Percentiles rank a stretch among this genome's conserved stretches.
These are phyloP conservation scores for Salmo trutta DNA, from an alignment of 2,797 vertebrate species.

Conservation along the genomic window DNA sequence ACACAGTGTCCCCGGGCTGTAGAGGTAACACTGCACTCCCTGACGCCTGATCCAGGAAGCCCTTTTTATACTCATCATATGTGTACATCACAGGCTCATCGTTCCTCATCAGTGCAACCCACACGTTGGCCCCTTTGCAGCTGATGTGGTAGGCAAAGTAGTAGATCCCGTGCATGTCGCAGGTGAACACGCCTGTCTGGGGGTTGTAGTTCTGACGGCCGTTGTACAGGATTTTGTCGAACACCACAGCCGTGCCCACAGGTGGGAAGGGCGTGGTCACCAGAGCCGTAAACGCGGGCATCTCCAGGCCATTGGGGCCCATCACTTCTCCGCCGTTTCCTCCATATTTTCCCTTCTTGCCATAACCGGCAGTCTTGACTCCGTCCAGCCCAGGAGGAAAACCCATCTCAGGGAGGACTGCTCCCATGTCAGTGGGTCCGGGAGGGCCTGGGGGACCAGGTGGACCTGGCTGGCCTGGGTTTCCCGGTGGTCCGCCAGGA, in stretches of 20 bases:
- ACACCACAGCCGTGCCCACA: constrained; percentile 87
- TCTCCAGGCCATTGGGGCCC: constrained; percentile 81
- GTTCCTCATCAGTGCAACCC: constrained; percentile 96
- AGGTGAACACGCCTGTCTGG: constrained; percentile 94
- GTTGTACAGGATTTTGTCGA: constrained; percentile 96
- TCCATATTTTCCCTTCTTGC: constrained; percentile 85
- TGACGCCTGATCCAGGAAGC: constrained; percentile 95
- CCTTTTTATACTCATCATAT: constrained; percentile 97
- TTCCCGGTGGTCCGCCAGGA: constrained; percentile 80
- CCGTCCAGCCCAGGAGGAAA: constrained; percentile 80
- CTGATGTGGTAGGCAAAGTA: constrained; percentile 97
- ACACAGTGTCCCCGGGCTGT: constrained; percentile 89
- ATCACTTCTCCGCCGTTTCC: constrained; percentile 69
- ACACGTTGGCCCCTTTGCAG: constrained; percentile 97
- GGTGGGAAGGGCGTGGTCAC: constrained; percentile 90
- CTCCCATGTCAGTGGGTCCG: constrained; percentile 81
- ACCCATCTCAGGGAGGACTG: constrained; percentile 88
- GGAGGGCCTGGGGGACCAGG: constrained; percentile 91
- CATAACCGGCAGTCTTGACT: constrained; percentile 82
- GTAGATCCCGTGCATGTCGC: constrained; percentile 94
- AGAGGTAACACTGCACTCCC: constrained; percentile 94
- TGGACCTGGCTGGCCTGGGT: constrained; percentile 84
- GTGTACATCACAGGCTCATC: constrained; percentile 97
- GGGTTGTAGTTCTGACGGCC: constrained; percentile 96
- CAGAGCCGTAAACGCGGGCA: constrained; percentile 95